A percentile compares a stretch with the other conserved stretches of the same genome.
phyloP scores from a whole-genome alignment of 2,113 vertebrate genomes.

The Mobula birostris region DNA sequence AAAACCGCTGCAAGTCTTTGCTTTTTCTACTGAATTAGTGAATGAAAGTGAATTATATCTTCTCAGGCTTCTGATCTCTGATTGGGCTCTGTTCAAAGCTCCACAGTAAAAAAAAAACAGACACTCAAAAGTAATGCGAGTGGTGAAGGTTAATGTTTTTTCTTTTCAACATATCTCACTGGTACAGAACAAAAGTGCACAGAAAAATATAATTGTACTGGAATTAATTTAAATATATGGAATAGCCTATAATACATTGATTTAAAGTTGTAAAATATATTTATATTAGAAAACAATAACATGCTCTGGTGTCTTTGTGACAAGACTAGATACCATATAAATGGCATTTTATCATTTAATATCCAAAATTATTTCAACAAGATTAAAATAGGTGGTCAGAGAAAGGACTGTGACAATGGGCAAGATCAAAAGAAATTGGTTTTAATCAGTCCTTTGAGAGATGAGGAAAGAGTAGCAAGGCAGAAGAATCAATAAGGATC shows the following conservation, averaged over 20 bases:
- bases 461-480: neutral
- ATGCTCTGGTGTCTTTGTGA: neutral
- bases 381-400: neutral
- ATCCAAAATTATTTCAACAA: neutral
- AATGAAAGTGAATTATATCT: too few species aligned
- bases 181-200: neutral
- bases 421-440: conserved; percentile 5
- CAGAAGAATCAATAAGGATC: neutral
- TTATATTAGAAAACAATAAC: neutral
- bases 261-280: neutral
- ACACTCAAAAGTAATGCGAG: neutral
- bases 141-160: neutral
- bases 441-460: neutral
- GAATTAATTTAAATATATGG: neutral
- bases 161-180: neutral
- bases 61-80: too few species aligned
- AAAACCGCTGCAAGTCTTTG: too few species aligned
- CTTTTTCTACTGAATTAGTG: too few species aligned
- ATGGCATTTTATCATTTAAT: neutral
- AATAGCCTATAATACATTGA: neutral
- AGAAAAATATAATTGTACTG: neutral
- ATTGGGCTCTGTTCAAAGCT: too few species aligned
- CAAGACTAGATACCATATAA: neutral
- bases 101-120: neutral
- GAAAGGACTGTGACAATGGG: neutral